Evolutionary conservation across 2,888 invertebrate genomes (phyloP), one percentile per base, ranked within the genome.

Genomic region (Exocentrus adspersus): DNA sequence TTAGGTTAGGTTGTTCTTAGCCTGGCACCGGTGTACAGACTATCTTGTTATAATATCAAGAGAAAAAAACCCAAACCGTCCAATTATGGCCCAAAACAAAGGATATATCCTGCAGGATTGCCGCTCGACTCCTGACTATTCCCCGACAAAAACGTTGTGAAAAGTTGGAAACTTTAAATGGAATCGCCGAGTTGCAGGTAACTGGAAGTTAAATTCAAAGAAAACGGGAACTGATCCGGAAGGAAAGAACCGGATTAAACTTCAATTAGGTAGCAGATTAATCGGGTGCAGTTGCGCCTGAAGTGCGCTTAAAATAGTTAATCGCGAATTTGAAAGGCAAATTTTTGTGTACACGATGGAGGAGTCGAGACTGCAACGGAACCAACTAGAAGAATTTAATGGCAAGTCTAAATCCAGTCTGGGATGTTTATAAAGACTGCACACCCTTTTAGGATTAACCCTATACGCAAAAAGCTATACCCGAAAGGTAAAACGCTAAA

Each of bases 161-260:
- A 20, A 6, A 54, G 24, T 51, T 50, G 9, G 14, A 58, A 58
- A 50, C 50, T 58, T 58, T 54, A 58, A 58, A 58, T 58, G 50
- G 58, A 48, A 50, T 51, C 14, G 58, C 24, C 17, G 48, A 58
- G 32, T 50, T 24, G 58, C 19, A 37, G 42, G 37, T 42, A 50
- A 58, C 46, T 58, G 19, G 14, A 41, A 50, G 58, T 58, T 58
- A 58, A 50, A 58, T 58, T 24, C 42, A 58, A 58, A 50, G 58
- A 58, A 57, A 58, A 20, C 50, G 41, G 37, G 30, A 50, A 42
- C 50, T 50, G 20, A 51, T 24, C 50, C 48, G 24, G 41, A 51
- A 50, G 50, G 51, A 50, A 37, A 58, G 58, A 48, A 50, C 41
- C n/a, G 17, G 50, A 58, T 58, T 58, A 58, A 58, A 58, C 58